phyloP scores from a whole-genome alignment of 2,113 vertebrate species.

The Podarcis muralis region DNA sequence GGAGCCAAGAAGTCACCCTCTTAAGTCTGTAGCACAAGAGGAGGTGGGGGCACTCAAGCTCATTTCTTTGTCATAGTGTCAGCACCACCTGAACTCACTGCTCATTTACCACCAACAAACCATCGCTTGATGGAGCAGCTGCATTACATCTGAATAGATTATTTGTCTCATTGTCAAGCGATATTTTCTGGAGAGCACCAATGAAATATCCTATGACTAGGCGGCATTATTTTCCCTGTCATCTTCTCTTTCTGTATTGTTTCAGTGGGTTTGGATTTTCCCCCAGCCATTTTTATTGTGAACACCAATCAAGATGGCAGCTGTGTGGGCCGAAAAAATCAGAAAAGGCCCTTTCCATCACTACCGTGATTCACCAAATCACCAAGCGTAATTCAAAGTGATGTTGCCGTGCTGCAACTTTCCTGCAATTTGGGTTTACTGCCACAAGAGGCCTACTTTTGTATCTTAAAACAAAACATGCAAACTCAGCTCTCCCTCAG shows the following conservation, averaged over 20 bases:
- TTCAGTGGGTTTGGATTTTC: background rate
- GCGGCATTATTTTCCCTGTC: background rate
- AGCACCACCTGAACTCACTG: background rate
- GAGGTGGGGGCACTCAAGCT: background rate
- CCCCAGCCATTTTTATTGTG: background rate
- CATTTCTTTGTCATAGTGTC: background rate
- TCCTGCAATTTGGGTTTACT: constrained; percentile 1
- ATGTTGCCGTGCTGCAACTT: background rate
- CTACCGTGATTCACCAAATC: background rate
- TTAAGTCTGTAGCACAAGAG: background rate
- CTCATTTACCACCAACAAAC: background rate
- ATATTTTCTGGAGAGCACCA: no score
- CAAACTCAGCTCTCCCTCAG: background rate
- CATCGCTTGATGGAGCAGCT: background rate
- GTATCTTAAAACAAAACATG: background rate
- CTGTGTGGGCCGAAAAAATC: background rate
- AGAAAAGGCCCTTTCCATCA: background rate
- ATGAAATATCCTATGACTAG: background rate
- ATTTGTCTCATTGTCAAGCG: no score
- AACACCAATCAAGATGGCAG: background rate
- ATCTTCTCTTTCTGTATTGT: background rate
- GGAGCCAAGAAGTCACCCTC: background rate
- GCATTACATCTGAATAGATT: background rate
- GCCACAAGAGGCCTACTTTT: constrained; percentile 50
- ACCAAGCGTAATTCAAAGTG: background rate